Percentiles rank a stretch among this genome's conserved stretches.
Conservation (phyloP, 1,140 invertebrate genomes). For the Hormaphis cornu region DNA sequence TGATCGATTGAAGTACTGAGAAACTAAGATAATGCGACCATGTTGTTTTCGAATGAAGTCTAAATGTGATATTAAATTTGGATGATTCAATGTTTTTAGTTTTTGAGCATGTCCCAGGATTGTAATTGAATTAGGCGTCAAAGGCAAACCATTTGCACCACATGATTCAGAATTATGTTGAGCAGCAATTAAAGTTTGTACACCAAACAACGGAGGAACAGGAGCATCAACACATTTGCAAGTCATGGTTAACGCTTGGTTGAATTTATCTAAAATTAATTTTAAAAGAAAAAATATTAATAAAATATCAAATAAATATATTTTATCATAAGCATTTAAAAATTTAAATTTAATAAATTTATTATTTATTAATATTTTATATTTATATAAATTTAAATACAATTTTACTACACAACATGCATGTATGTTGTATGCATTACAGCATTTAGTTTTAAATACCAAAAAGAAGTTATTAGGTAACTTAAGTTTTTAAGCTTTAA, state of each 20-base stretch:
- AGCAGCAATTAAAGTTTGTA: constrained; percentile 81
- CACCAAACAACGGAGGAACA: constrained; percentile 51
- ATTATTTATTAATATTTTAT: too few relatives aligned
- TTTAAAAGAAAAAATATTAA: neutral
- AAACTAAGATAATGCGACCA: constrained; percentile 52
- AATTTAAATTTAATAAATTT: too few relatives aligned
- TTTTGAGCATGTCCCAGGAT: constrained; percentile 82
- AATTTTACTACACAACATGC: too few relatives aligned
- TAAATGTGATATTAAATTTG: constrained; percentile 76
- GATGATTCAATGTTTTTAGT: constrained; percentile 68
- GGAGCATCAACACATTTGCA: constrained; percentile 17
- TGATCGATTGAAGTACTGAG: constrained; percentile 13
- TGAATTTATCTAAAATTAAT: constrained; percentile 17
- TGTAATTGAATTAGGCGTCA: constrained; percentile 91
- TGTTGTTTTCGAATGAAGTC: constrained; percentile 89
- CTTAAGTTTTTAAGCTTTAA: too few relatives aligned
- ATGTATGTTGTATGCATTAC: too few relatives aligned
- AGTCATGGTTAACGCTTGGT: neutral
- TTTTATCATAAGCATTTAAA: too few relatives aligned
- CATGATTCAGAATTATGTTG: constrained; percentile 83
- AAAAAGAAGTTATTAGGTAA: too few relatives aligned
- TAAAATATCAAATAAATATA: neutral
- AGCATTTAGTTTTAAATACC: too few relatives aligned
- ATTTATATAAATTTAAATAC: too few relatives aligned
- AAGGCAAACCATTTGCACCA: constrained; percentile 86